A percentile compares a stretch with the other conserved stretches of the same genome.
Conservation (phyloP, 2,797 vertebrate genomes). For the Propithecus deckenii region DNA sequence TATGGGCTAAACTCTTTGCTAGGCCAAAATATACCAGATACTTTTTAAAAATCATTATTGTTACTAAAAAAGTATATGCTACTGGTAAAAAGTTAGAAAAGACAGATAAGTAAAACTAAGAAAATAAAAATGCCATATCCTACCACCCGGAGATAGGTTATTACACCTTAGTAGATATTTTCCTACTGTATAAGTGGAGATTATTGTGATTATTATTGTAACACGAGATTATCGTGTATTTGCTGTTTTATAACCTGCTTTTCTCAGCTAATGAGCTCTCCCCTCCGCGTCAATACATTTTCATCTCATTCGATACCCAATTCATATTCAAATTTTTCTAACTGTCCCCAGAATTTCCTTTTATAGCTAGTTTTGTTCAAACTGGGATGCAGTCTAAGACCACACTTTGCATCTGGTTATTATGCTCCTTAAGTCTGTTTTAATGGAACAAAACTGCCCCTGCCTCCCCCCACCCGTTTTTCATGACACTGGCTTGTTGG, state of each 20-base stretch:
- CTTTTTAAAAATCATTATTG: neutral
- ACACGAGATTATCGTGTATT: fast-evolving
- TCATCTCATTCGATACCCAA: neutral
- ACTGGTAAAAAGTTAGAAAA: neutral
- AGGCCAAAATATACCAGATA: neutral
- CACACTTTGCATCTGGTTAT: neutral
- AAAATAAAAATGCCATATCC: neutral
- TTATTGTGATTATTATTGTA: too few species aligned
- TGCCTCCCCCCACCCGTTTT: neutral
- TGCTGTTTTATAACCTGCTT: neutral
- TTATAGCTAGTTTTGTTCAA: neutral
- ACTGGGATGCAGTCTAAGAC: neutral
- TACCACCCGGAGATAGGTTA: neutral
- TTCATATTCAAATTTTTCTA: neutral
- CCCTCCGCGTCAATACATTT: neutral
- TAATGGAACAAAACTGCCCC: neutral
- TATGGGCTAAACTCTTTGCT: fast-evolving
- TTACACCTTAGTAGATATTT: too few species aligned
- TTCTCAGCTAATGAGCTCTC: neutral
- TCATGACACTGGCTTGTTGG: too few species aligned
- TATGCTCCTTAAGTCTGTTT: neutral
- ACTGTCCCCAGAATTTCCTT: neutral
- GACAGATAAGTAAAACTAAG: neutral
- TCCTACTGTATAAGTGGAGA: neutral
- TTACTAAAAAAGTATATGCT: neutral